phyloP scores from a whole-genome alignment of 2,888 invertebrate genomes.

The Opisthograptis luteolata region DNA sequence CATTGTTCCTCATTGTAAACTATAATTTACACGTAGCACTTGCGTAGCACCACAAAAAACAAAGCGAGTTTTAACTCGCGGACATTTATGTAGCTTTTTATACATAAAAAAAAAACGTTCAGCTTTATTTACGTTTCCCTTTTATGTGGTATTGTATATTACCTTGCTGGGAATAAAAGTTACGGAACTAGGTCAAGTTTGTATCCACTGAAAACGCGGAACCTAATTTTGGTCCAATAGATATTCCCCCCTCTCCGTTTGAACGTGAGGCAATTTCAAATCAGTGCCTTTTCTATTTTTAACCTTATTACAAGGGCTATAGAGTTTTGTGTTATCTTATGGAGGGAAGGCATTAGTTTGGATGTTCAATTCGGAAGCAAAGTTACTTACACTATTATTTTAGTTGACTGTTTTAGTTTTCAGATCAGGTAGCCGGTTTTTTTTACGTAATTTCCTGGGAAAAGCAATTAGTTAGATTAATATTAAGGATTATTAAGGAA shows the following conservation, averaged over 20 bases:
- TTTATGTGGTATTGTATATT: conserved; percentile 43
- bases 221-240: conserved; percentile 48
- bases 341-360: too few relatives aligned
- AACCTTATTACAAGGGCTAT: conserved; percentile 12
- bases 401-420: conserved; percentile 23
- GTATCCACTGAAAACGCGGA: conserved; percentile 39
- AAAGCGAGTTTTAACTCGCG: conserved; percentile 8
- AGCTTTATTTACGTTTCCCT: conserved; percentile 32
- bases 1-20: neutral
- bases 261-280: conserved; percentile 46
- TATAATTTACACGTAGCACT: conserved; percentile 1
- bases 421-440: conserved; percentile 18
- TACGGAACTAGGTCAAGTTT: conserved; percentile 50
- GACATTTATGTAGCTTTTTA: conserved; percentile 11
- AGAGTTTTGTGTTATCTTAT: too few relatives aligned
- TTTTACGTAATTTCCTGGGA: conserved; percentile 9
- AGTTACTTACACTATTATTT: conserved; percentile 22
- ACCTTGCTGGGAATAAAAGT: conserved; percentile 38
- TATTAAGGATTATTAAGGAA: too few relatives aligned
- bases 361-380: too few relatives aligned
- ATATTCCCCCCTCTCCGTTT: conserved; percentile 40
- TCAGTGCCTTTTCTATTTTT: conserved; percentile 15
- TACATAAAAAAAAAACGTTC: conserved; percentile 25
- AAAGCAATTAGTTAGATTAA: neutral
- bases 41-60: conserved; percentile 6